Percentiles rank a stretch among this genome's conserved stretches.
These are phyloP conservation scores for Danio kyathit DNA, from an alignment of 2,797 vertebrate species.

Conservation along the genomic window DNA sequence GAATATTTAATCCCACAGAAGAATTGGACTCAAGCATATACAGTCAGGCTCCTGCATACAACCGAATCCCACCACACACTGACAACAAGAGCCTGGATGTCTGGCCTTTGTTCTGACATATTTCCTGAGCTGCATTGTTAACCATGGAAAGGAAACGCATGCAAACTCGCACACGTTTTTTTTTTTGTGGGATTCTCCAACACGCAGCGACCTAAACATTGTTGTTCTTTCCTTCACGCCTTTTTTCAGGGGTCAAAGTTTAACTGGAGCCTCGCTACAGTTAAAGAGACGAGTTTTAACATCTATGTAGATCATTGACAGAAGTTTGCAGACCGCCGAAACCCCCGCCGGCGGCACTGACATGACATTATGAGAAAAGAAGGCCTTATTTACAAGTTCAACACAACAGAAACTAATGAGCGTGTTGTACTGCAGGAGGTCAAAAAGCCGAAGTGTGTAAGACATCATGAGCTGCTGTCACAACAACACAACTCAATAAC, in stretches of 20 bases:
- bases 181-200: constrained; percentile 62
- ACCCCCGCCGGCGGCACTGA: constrained; percentile 17
- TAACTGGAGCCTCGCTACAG: constrained; percentile 40
- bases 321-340: constrained; percentile 54
- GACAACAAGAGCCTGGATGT: constrained; percentile 69
- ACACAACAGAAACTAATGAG: constrained; percentile 54
- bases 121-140: constrained; percentile 84
- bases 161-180: constrained; percentile 31
- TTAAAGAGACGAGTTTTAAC: constrained; percentile 52
- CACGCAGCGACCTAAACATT: constrained; percentile 66
- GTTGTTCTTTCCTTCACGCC: constrained; percentile 63
- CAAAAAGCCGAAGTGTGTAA: constrained; percentile 36
- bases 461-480: constrained; percentile 38
- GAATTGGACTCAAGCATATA: constrained; percentile 58
- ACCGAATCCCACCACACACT: constrained; percentile 59
- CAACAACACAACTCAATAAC: background rate
- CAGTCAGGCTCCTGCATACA: constrained; percentile 57
- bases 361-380: constrained; percentile 57
- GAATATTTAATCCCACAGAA: constrained; percentile 45
- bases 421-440: constrained; percentile 43
- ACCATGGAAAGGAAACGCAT: constrained; percentile 72
- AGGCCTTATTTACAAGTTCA: constrained; percentile 57
- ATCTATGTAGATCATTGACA: constrained; percentile 64
- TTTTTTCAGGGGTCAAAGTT: constrained; percentile 65
- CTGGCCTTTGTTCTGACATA: constrained; percentile 81